Evolutionary conservation across 2,797 vertebrate species (phyloP).

Genomic region (Falco columbarius): DNA sequence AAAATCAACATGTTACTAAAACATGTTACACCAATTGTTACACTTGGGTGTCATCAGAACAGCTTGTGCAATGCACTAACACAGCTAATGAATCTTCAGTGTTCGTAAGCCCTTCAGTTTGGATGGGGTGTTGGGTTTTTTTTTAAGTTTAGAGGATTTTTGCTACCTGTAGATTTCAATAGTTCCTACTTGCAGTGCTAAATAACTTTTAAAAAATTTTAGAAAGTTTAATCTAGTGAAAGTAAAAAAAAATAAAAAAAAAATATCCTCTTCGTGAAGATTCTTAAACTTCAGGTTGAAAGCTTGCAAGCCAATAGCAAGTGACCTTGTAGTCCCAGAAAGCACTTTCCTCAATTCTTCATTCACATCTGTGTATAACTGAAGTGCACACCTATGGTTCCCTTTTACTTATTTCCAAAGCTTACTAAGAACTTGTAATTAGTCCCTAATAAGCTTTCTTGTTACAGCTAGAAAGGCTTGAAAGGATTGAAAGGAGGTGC

Average conservation of each 20-base stretch:
- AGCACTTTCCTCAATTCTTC: background rate
- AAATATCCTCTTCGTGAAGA: background rate
- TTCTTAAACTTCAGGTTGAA: background rate
- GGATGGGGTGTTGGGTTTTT: background rate
- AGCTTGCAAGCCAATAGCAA: background rate
- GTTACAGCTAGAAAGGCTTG: background rate
- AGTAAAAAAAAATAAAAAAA: background rate
- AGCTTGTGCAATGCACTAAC: background rate
- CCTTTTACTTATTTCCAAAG: constrained; percentile 1
- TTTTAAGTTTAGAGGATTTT: background rate
- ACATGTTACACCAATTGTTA: background rate
- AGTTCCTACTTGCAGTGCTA: background rate
- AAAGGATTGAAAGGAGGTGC: background rate
- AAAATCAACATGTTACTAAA: background rate
- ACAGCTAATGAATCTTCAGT: background rate
- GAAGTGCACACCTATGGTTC: background rate
- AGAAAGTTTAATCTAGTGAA: background rate
- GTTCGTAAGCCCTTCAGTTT: background rate
- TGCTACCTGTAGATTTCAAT: background rate
- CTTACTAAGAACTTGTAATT: background rate
- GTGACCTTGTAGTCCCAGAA: background rate
- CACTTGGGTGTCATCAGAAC: background rate
- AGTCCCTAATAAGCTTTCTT: background rate
- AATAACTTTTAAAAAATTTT: background rate
- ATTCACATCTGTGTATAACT: background rate